These are phyloP conservation scores for Gobius niger DNA, from an alignment of 2,113 vertebrate genomes.

Conservation along the genomic window DNA sequence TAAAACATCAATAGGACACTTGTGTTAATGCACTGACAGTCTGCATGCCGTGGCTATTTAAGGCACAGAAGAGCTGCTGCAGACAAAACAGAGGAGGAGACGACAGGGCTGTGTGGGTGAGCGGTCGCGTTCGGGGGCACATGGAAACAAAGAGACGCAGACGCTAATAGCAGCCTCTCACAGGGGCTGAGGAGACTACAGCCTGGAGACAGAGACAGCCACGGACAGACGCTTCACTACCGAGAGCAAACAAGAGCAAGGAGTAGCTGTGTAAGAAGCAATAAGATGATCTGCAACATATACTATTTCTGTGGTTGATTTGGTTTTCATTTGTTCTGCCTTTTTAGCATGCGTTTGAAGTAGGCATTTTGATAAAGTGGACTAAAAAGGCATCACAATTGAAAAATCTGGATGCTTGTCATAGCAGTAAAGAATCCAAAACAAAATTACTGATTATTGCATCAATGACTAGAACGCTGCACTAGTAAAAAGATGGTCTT, in stretches of 20 bases:
- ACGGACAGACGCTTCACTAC: slow-evolving; percentile 43
- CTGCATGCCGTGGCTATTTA: not conserved
- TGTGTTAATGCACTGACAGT: slow-evolving; percentile 1
- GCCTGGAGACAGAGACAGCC: slow-evolving; percentile 64
- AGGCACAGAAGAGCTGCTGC: not conserved
- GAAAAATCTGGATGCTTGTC: no score
- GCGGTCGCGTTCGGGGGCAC: slow-evolving; percentile 21
- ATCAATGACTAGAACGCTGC: no score
- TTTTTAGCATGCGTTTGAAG: not conserved
- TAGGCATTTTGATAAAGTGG: not conserved
- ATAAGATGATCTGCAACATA: slow-evolving; percentile 21
- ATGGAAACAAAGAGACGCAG: slow-evolving; percentile 60
- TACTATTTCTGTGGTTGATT: slow-evolving; percentile 16
- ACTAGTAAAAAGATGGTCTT: no score
- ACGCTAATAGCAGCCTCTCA: slow-evolving; percentile 39
- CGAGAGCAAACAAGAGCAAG: slow-evolving; percentile 19
- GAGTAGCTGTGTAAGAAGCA: slow-evolving; percentile 34
- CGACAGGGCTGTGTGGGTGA: slow-evolving; percentile 15
- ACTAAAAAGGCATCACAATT: no score
- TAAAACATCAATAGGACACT: slow-evolving; percentile 5
- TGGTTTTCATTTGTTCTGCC: not conserved
- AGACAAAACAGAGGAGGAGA: slow-evolving; percentile 20
- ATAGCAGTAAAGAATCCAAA: no score
- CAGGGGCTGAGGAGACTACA: slow-evolving; percentile 36
- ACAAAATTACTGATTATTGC: no score